These are phyloP conservation scores for Chondrilla cf. caribensis DNA, from an alignment of 37 sponge, comb jelly and placozoan genomes.

Conservation along the genomic window DNA sequence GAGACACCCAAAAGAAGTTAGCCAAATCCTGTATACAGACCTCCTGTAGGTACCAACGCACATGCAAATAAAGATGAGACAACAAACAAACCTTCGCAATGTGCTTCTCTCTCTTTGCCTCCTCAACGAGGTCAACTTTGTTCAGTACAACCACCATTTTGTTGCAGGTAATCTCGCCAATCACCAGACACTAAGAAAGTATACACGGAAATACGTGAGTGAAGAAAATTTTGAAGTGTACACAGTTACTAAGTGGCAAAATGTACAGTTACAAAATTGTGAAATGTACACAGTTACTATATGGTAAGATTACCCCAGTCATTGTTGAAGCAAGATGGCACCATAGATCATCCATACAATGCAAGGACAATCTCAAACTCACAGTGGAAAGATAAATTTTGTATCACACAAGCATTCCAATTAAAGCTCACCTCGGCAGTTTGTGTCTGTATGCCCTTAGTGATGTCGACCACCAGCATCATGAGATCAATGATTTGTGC, in stretches of 20 bases:
- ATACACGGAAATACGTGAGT: no score
- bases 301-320: not conserved
- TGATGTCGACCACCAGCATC: conserved; percentile 91
- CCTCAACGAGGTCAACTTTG: conserved; percentile 83
- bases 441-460: conserved; percentile 96
- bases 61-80: no score
- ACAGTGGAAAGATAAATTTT: no score
- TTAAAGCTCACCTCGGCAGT: conserved; percentile 87
- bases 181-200: conserved; percentile 97
- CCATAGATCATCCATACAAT: not conserved
- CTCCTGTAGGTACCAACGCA: no score
- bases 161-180: conserved; percentile 90
- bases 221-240: no score
- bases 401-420: no score
- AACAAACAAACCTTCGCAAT: conserved; percentile 81
- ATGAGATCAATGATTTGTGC: conserved; percentile 97
- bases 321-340: not conserved
- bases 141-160: conserved; percentile 88
- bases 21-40: no score
- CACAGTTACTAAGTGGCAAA: no score
- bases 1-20: no score
- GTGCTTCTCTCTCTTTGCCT: conserved; percentile 58
- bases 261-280: no score
- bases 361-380: no score
- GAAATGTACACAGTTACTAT: no score